Conservation (phyloP, 2,888 invertebrate genomes). For the Ennomos fuscantarius region DNA sequence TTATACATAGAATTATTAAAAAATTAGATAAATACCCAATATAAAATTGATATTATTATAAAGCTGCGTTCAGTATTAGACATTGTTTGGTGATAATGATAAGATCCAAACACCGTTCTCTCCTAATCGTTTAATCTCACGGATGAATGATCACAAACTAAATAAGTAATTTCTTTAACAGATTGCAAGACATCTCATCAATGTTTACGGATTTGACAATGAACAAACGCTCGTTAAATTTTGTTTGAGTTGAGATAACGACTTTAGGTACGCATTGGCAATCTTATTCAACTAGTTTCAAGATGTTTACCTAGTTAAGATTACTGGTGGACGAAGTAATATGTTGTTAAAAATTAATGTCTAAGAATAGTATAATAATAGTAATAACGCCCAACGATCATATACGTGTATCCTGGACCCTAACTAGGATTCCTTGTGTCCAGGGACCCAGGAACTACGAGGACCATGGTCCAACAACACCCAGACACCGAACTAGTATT, state of each 20-base stretch:
- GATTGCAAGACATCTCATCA: constrained; percentile 46
- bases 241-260: constrained; percentile 31
- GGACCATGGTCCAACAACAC: too few relatives aligned
- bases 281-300: too few relatives aligned
- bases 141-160: constrained; percentile 55
- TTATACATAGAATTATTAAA: neutral
- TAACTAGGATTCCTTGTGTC: too few relatives aligned
- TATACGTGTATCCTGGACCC: too few relatives aligned
- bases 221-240: constrained; percentile 71
- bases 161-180: constrained; percentile 29
- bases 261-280: neutral
- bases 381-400: too few relatives aligned
- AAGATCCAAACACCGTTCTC: neutral
- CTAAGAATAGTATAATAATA: too few relatives aligned
- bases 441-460: too few relatives aligned
- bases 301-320: too few relatives aligned
- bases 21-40: constrained; percentile 44
- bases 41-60: constrained; percentile 37
- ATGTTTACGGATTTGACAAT: constrained; percentile 65
- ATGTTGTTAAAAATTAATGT: too few relatives aligned
- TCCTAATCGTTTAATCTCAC: constrained; percentile 56
- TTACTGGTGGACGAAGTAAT: too few relatives aligned
- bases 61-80: constrained; percentile 12
- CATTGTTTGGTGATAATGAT: constrained; percentile 1
- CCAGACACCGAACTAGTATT: too few relatives aligned